Conservation (phyloP, 2,888 invertebrate species). For the Limnephilus rhombicus region DNA sequence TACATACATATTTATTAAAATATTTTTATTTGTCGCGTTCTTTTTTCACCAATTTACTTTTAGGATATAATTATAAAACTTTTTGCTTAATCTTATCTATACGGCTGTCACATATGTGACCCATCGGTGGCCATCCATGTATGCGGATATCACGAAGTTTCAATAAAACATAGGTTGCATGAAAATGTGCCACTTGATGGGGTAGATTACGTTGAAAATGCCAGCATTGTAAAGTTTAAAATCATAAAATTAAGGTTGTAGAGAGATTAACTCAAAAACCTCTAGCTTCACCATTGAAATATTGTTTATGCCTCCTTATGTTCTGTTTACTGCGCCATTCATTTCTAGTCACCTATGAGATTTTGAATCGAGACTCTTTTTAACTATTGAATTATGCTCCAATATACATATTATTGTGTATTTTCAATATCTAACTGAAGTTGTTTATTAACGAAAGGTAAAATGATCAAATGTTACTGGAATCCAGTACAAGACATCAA, state of each 20-base stretch:
- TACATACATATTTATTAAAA: not conserved
- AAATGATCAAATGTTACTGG: not conserved
- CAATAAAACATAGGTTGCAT: no score
- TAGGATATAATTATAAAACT: not conserved
- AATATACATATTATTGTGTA: not conserved
- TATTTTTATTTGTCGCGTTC: not conserved
- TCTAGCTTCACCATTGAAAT: not conserved
- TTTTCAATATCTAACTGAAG: not conserved
- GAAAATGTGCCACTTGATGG: no score
- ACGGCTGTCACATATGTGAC: no score
- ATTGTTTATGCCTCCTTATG: not conserved
- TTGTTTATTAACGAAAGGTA: not conserved
- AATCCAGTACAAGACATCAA: not conserved
- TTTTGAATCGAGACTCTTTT: not conserved
- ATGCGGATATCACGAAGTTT: no score
- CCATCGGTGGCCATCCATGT: no score
- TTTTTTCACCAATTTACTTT: not conserved
- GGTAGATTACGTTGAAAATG: no score
- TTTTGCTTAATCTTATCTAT: no score
- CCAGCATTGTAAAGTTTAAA: not conserved
- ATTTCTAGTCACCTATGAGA: not conserved
- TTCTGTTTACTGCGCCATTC: not conserved
- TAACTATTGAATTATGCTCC: not conserved
- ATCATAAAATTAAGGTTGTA: not conserved
- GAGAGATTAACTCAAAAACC: not conserved